phyloP scores from a whole-genome alignment of 2,888 invertebrate species.

The Tubulanus polymorphus region DNA sequence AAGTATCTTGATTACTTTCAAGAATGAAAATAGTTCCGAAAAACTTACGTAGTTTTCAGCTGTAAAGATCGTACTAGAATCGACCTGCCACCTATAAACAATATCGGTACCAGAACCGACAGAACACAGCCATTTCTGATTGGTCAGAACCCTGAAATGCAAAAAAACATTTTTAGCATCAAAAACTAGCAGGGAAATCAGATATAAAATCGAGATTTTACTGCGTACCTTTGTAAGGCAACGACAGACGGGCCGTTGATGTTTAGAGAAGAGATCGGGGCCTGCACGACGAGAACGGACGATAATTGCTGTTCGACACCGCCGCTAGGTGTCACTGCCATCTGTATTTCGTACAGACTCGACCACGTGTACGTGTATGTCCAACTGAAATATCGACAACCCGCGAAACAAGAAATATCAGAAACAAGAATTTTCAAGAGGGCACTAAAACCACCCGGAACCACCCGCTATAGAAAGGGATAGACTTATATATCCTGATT shows the following conservation, averaged over 20 bases:
- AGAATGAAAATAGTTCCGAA: no score
- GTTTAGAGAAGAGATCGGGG: conserved; percentile 28
- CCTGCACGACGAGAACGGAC: conserved; percentile 26
- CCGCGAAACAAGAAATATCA: conserved; percentile 1
- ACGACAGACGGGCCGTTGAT: conserved; percentile 28
- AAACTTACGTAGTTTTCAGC: conserved; percentile 2
- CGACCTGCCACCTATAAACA: conserved; percentile 22
- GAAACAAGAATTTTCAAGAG: neutral
- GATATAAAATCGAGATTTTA: neutral
- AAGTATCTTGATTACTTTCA: no score
- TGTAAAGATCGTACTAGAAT: neutral
- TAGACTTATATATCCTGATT: no score
- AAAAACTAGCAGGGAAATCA: neutral
- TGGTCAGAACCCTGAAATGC: conserved; percentile 1
- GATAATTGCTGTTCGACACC: conserved; percentile 5
- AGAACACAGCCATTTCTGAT: conserved; percentile 17
- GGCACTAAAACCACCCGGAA: no score
- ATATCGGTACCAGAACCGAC: conserved; percentile 21
- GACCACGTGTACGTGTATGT: conserved; percentile 23
- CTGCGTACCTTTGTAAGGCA: conserved; percentile 28
- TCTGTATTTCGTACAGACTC: conserved; percentile 19
- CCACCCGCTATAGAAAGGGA: no score
- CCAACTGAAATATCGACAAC: conserved; percentile 25
- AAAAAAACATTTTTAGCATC: neutral
- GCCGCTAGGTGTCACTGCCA: conserved; percentile 20